phyloP scores from a whole-genome alignment of 2,797 vertebrate genomes.

The Echeneis naucrates region DNA sequence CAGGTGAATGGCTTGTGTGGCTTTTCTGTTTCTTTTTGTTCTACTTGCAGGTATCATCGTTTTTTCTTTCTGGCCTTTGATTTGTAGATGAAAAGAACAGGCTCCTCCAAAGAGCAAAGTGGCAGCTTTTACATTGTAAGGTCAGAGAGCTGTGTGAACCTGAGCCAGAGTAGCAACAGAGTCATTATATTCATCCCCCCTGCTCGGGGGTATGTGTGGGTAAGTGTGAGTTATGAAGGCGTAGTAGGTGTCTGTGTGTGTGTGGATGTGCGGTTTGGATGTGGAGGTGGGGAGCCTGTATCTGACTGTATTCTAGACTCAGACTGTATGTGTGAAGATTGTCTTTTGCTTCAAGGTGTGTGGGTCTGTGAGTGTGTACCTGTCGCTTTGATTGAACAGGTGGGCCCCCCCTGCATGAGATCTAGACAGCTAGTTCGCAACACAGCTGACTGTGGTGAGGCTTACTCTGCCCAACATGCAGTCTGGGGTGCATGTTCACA shows the following conservation, averaged over 20 bases:
- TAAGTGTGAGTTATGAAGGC: slow-evolving; percentile 59
- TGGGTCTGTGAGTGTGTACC: slow-evolving; percentile 46
- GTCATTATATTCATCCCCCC: slow-evolving; percentile 28
- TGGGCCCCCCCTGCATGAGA: slow-evolving; percentile 58
- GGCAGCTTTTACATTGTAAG: slow-evolving; percentile 23
- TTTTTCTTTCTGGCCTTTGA: slow-evolving; percentile 49
- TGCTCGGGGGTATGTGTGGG: slow-evolving; percentile 52
- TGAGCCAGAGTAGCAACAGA: slow-evolving; percentile 31
- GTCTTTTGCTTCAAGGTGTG: slow-evolving; percentile 42
- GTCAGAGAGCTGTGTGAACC: slow-evolving; percentile 63
- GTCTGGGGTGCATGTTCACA: slow-evolving; percentile 53
- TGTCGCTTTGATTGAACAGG: slow-evolving; percentile 68
- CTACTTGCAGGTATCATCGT: slow-evolving; percentile 14
- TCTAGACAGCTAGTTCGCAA: slow-evolving; percentile 55
- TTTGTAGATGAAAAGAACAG: slow-evolving; percentile 49
- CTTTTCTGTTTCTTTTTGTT: slow-evolving; percentile 37
- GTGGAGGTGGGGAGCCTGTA: slow-evolving; percentile 45
- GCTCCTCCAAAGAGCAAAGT: slow-evolving; percentile 38
- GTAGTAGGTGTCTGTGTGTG: slow-evolving; percentile 36
- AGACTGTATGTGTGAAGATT: slow-evolving; percentile 41
- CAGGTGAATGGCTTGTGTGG: slow-evolving; percentile 40
- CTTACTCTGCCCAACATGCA: slow-evolving; percentile 38
- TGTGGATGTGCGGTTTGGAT: slow-evolving; percentile 65
- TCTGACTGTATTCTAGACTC: slow-evolving; percentile 27
- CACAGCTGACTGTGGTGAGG: slow-evolving; percentile 65